Percentiles rank a stretch among this genome's conserved stretches.
phyloP scores from a whole-genome alignment of 2,888 invertebrate species.

The Eupithecia abbreviata region DNA sequence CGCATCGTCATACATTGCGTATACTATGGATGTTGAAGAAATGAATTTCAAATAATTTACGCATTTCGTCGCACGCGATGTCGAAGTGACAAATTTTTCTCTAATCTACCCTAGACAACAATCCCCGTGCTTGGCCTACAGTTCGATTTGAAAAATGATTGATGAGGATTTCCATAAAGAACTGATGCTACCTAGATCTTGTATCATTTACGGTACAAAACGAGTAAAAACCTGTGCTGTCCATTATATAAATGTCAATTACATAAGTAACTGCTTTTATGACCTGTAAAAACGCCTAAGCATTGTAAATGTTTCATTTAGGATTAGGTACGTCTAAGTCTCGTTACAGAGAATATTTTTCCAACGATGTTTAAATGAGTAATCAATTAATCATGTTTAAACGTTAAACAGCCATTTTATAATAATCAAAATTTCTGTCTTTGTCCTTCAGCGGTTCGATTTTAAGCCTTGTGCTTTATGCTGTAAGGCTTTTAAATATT shows the following conservation, averaged over 20 bases:
- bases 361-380: constrained; percentile 13
- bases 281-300: constrained; percentile 32
- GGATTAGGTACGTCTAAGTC: constrained; percentile 21
- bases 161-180: not conserved
- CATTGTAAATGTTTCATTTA: constrained; percentile 27
- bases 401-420: not conserved
- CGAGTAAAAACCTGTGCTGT: constrained; percentile 38
- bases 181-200: not conserved
- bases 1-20: too few relatives aligned
- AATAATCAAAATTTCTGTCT: constrained; percentile 1
- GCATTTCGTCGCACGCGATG: too few relatives aligned
- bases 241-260: constrained; percentile 44
- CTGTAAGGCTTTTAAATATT: constrained; percentile 4
- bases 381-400: constrained; percentile 5
- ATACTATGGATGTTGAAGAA: too few relatives aligned
- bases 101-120: too few relatives aligned
- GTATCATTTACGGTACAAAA: not conserved
- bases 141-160: too few relatives aligned
- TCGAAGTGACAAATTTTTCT: too few relatives aligned
- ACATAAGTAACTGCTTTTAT: constrained; percentile 27
- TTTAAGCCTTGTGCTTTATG: constrained; percentile 6
- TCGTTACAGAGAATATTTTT: constrained; percentile 23
- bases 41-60: too few relatives aligned
- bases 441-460: not conserved
- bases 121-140: too few relatives aligned